Base-by-base conservation (phyloP, 2,113 vertebrate genomes). In the Aspidoscelis tigris region DNA sequence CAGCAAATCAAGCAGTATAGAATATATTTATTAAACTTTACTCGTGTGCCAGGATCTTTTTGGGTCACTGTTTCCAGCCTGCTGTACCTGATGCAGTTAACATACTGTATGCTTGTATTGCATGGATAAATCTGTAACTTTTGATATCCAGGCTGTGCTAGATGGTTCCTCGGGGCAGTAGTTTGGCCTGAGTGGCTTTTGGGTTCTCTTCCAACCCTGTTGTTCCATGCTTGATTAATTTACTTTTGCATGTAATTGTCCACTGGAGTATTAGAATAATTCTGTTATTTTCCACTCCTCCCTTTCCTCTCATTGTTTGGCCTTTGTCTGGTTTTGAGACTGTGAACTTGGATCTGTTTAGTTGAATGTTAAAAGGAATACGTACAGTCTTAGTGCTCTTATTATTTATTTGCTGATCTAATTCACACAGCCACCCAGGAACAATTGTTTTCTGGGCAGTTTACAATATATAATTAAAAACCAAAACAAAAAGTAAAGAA, bases 231-330 rank as follows among this genome's bases (percentile, higher is more conserved):
- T 81, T 73, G 39, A 73, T 73, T 53, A 73, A 61, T 73, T 44
- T 61, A 72, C 33, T 81, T 73, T 41, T 73, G 39, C 70, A 43
- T 82, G 70, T 24, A 82, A 82, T 64, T 82, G n/a, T 72, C 70
- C 80, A 72, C 70, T 44, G 21, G 39, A 82, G 53, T 70, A 80
- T 80, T 80, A 70, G 43, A 61, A 73, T 82, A 73, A 43, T 21
- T 41, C 10, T 44, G 47, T 26, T 26, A 44, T 72, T 71, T 73
- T 20, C 21, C 50, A 73, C 80, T 72, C 69, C 69, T 72, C 53
- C 70, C 70, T 82, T 82, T 82, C 53, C 70, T 64, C 80, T 64
- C 53, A 64, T 82, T 82, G 80, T 81, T 72, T 73, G 14, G 22
- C 50, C 69, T 73, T 50, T 58, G 53, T 73, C 50, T 82, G 53